These are phyloP conservation scores for Macropis europaea DNA, from an alignment of 2,888 invertebrate genomes.

Conservation along the genomic window DNA sequence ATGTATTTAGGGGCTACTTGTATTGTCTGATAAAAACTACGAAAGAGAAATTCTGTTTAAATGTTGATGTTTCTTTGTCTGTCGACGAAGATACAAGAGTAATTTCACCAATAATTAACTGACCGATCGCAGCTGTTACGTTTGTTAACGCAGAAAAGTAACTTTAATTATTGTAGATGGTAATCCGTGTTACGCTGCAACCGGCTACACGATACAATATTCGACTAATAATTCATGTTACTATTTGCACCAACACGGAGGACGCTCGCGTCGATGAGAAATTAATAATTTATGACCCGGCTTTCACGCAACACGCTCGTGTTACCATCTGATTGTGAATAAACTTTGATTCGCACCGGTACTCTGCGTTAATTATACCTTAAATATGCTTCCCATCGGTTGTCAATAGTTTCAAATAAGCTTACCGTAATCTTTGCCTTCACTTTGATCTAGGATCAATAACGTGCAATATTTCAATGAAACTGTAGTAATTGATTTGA, in stretches of 20 bases:
- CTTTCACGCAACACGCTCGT: slow-evolving; percentile 7
- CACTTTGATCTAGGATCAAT: background rate
- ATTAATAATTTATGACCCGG: slow-evolving; percentile 39
- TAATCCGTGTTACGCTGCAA: slow-evolving; percentile 14
- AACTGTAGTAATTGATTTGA: too few species aligned
- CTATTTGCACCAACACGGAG: slow-evolving; percentile 18
- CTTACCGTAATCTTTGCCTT: background rate
- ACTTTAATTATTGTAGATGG: slow-evolving; percentile 14
- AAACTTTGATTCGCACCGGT: slow-evolving; percentile 23
- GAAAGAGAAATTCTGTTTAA: too few species aligned
- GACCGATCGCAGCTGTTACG: background rate
- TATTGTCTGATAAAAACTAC: too few species aligned
- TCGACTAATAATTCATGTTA: slow-evolving; percentile 31
- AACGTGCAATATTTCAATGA: too few species aligned
- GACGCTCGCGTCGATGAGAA: slow-evolving; percentile 20
- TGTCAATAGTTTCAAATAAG: slow-evolving; percentile 22
- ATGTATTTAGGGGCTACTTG: too few species aligned
- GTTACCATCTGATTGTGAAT: slow-evolving; percentile 28
- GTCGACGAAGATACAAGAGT: background rate
- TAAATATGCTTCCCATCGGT: background rate
- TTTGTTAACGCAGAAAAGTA: slow-evolving; percentile 8
- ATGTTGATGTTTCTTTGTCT: too few species aligned
- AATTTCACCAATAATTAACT: background rate
- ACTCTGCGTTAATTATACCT: background rate
- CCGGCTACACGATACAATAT: slow-evolving; percentile 33